phyloP scores from a whole-genome alignment of 1,140 invertebrate species.

The Panagrolaimus sp. region DNA sequence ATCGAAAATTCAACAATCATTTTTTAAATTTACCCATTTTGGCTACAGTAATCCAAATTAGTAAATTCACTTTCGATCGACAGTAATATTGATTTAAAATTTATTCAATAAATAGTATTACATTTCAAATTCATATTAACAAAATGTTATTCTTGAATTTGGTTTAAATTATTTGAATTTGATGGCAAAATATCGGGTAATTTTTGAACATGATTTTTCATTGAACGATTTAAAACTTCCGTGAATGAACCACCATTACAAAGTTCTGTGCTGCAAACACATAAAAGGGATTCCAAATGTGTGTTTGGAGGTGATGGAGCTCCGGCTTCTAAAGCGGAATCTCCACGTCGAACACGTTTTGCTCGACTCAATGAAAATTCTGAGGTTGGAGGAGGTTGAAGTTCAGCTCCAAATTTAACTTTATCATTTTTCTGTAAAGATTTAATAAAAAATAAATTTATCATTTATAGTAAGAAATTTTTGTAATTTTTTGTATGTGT shows the following conservation, averaged over 20 bases:
- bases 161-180: no score
- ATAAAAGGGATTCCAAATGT: conserved; percentile 18
- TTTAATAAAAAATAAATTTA: background rate
- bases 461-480: no score
- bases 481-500: background rate
- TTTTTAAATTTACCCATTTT: no score
- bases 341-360: conserved; percentile 6
- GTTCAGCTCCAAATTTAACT: background rate
- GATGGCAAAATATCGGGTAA: no score
- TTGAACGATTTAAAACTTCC: background rate
- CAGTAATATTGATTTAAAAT: no score
- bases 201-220: no score
- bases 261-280: conserved; percentile 24
- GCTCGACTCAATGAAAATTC: conserved; percentile 15
- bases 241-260: conserved; percentile 24
- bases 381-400: background rate
- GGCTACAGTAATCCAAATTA: no score
- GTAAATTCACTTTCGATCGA: no score
- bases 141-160: no score
- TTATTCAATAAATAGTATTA: no score
- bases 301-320: conserved; percentile 17
- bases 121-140: no score
- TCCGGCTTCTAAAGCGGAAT: background rate
- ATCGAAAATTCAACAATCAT: no score
- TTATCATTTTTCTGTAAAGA: background rate